Evolutionary conservation across 2,797 vertebrate genomes (phyloP).

Genomic region (Tiaroga cobitis): DNA sequence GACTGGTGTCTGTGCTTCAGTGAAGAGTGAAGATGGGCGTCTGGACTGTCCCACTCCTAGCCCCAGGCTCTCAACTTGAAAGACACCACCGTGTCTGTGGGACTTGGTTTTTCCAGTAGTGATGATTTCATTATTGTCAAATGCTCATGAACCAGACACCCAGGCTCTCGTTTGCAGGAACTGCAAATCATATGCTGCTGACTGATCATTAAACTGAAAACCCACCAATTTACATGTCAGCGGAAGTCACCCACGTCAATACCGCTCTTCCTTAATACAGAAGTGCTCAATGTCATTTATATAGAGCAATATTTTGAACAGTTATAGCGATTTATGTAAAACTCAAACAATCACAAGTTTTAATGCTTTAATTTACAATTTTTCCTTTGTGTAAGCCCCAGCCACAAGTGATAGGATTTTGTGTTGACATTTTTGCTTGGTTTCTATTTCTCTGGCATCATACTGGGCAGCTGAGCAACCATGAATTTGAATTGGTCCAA

Average conservation of each 20-base stretch:
- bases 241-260: neutral
- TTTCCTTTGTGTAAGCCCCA: neutral
- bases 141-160: neutral
- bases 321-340: neutral
- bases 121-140: conserved; percentile 22
- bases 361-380: neutral
- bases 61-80: neutral
- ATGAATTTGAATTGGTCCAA: neutral
- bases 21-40: neutral
- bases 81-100: neutral
- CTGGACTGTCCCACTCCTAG: neutral
- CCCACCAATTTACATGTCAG: conserved; percentile 8
- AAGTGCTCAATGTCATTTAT: neutral
- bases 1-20: conserved; percentile 27
- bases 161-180: neutral
- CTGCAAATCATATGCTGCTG: conserved; percentile 39
- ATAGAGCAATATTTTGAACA: neutral
- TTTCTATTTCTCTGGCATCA: neutral
- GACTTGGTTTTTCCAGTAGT: conserved; percentile 4
- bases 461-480: neutral
- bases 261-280: conserved; percentile 1
- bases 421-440: neutral
- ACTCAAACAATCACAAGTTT: neutral
- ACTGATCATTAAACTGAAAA: conserved; percentile 33
- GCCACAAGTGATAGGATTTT: neutral